Evolutionary conservation across 2,888 invertebrate species (phyloP).

Genomic region (Apotomis turbidana): DNA sequence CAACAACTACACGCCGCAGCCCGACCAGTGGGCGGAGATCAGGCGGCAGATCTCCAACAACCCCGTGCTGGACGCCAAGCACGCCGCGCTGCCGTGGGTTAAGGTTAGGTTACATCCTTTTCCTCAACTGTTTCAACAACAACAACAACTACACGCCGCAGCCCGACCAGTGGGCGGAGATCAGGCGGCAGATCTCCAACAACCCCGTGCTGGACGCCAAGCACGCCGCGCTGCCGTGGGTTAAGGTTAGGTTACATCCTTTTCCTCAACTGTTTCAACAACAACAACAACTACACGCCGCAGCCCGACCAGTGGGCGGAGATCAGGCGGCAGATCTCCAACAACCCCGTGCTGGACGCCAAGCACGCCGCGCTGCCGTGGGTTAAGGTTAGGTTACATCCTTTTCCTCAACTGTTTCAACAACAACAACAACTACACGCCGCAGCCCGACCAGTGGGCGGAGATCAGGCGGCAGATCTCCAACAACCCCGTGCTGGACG

Average conservation of each 20-base stretch:
- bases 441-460: slow-evolving; percentile 78
- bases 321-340: slow-evolving; percentile 71
- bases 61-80: slow-evolving; percentile 65
- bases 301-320: slow-evolving; percentile 74
- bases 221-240: slow-evolving; percentile 73
- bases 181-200: slow-evolving; percentile 70
- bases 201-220: slow-evolving; percentile 68
- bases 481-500: slow-evolving; percentile 65
- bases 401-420: slow-evolving; percentile 80
- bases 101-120: slow-evolving; percentile 39
- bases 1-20: slow-evolving; percentile 84
- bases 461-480: slow-evolving; percentile 71
- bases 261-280: slow-evolving; percentile 82
- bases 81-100: slow-evolving; percentile 70
- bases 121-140: slow-evolving; percentile 83
- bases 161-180: slow-evolving; percentile 73
- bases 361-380: slow-evolving; percentile 75
- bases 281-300: slow-evolving; percentile 86
- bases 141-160: slow-evolving; percentile 85
- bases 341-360: slow-evolving; percentile 66
- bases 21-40: slow-evolving; percentile 78
- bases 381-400: slow-evolving; percentile 6
- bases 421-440: slow-evolving; percentile 86
- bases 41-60: slow-evolving; percentile 69
- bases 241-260: neutral